Evolutionary conservation across 2,113 vertebrate genomes (phyloP), one percentile per base, ranked within the genome.

Genomic region (Collichthys lucidus): DNA sequence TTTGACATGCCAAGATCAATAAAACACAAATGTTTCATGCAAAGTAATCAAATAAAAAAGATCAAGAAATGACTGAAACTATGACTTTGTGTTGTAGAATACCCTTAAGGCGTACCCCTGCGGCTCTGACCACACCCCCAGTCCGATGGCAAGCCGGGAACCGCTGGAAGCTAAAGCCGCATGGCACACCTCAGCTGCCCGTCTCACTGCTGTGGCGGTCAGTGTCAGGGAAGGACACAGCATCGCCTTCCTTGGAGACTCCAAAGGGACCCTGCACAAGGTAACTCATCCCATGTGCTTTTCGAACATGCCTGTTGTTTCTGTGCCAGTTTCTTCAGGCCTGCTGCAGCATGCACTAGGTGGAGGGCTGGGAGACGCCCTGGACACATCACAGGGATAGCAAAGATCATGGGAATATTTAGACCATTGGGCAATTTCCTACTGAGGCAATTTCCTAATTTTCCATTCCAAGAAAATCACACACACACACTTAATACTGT

Each of bases 41-140:
- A 56, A 55, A 35, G 12, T 24, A 14, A 40, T 64, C 35, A 40
- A 40, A 40, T 40, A 9, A 40, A 40, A 40, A 40, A 40, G 31
- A 44, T 5, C n/a, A 50, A n/a, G 35, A 46, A 67, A 60, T 57
- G 62, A 26, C 62, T 26, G 46, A 40, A 40, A 9, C 35, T 40
- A 8, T 57, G 62, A 26, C 62, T 26, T 50, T 40, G 20, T 64
- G n/a, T 82, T 79, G 19, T 70, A 99, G 98, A 97, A 99, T 70
- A 99, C 97, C 1, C 87, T 99, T 9, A 96, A 97, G 46, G 97
- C 97, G 0, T 99, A 98, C 78, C 97, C 98, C 0, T 99, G 98
- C 44, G 98, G 98, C 71, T 98, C 97, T 11, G 98, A 99, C 92
- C 98, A 99, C 94, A 99, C 98, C 1, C 98, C 98, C 29, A 99